phyloP scores from a whole-genome alignment of 2,888 invertebrate genomes.

The Rotaria macrura region DNA sequence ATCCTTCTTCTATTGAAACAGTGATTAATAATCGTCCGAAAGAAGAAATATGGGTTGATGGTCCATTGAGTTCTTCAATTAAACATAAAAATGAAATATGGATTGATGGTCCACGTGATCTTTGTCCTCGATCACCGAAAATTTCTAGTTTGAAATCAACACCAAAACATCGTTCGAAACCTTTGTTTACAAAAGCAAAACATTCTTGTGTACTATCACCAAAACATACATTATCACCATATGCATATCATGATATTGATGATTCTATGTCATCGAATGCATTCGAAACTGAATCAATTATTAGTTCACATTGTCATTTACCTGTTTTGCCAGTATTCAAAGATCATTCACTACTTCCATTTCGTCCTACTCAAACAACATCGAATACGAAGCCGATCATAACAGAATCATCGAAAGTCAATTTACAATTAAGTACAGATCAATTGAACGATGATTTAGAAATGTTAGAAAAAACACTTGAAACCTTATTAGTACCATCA shows the following conservation, averaged over 20 bases:
- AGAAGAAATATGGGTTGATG: constrained; percentile 5
- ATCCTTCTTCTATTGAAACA: neutral
- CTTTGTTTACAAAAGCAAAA: neutral
- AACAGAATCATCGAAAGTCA: neutral
- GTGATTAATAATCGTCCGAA: neutral
- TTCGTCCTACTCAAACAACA: neutral
- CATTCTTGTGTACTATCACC: neutral
- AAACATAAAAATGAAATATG: constrained; percentile 22
- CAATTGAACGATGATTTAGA: neutral
- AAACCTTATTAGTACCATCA: neutral
- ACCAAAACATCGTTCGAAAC: neutral
- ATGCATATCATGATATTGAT: neutral
- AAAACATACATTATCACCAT: neutral
- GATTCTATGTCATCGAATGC: neutral
- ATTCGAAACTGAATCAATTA: neutral
- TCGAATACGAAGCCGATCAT: neutral
- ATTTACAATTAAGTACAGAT: constrained; percentile 4
- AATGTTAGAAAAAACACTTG: neutral
- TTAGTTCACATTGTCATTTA: constrained; percentile 6
- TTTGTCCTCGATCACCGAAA: neutral
- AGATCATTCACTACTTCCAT: neutral
- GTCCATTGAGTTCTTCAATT: neutral
- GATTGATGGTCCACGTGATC: constrained; percentile 29
- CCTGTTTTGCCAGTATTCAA: neutral
- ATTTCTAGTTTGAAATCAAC: neutral